Evolutionary conservation across 1,140 invertebrate genomes (phyloP).

Genomic region (Propsilocerus akamusi): DNA sequence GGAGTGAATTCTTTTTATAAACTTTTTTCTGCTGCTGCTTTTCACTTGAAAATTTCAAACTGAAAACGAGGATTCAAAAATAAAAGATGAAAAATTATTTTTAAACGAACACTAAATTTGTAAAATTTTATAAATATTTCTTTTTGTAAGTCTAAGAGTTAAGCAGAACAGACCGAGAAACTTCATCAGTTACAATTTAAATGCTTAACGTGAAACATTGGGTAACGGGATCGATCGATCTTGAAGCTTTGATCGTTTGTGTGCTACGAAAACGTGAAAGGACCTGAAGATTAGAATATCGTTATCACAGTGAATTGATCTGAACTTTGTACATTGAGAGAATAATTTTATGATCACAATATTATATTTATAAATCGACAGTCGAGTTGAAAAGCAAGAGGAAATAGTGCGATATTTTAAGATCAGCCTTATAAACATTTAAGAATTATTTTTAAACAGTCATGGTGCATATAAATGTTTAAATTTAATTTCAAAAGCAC

Average conservation of each 20-base stretch:
- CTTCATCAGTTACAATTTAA: slow-evolving; percentile 3
- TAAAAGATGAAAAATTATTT: slow-evolving; percentile 4
- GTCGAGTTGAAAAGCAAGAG: no score
- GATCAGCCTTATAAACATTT: no score
- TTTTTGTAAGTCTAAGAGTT: slow-evolving; percentile 2
- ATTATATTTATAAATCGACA: no score
- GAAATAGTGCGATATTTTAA: no score
- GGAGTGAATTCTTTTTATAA: slow-evolving; percentile 1
- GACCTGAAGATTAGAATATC: no score
- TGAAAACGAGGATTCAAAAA: slow-evolving; percentile 1
- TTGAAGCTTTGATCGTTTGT: neutral
- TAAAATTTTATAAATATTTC: neutral
- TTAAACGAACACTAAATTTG: slow-evolving; percentile 4
- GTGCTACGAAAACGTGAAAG: no score
- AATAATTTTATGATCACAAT: no score
- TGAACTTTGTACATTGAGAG: no score
- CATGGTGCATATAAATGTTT: no score
- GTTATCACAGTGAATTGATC: no score
- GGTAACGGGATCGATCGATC: neutral
- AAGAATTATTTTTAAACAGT: no score
- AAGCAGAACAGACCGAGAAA: slow-evolving; percentile 1
- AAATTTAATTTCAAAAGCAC: no score
- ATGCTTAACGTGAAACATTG: neutral
- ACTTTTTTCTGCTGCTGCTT: slow-evolving; percentile 1
- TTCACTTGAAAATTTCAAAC: neutral